Evolutionary conservation across 2,888 invertebrate genomes (phyloP).

Genomic region (Cenopis cana): DNA sequence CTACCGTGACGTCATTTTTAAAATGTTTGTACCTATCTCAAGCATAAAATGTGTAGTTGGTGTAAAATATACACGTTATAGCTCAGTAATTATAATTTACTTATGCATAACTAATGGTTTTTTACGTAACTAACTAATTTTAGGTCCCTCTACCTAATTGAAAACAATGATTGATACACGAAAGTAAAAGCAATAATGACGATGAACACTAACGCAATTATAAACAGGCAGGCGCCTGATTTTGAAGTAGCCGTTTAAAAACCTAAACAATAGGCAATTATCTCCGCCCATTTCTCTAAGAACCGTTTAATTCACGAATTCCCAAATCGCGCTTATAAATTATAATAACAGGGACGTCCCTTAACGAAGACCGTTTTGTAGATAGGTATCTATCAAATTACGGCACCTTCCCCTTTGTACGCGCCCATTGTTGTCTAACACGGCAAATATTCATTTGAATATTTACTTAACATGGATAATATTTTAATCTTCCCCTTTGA

Average conservation of each 20-base stretch:
- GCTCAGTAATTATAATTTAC: not conserved
- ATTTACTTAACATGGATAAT: constrained; percentile 86
- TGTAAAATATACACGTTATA: too few species aligned
- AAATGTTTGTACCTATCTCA: not conserved
- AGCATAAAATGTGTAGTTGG: too few species aligned
- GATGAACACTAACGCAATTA: constrained; percentile 18
- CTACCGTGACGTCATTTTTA: not conserved
- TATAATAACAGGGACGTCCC: constrained; percentile 82
- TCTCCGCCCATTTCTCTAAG: constrained; percentile 64
- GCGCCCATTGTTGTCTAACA: constrained; percentile 83
- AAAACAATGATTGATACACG: not conserved
- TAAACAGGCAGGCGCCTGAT: constrained; percentile 32
- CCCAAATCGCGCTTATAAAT: constrained; percentile 82
- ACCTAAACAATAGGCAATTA: constrained; percentile 53
- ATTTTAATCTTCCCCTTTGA: constrained; percentile 86
- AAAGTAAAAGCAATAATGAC: constrained; percentile 23
- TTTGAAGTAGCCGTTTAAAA: constrained; percentile 40
- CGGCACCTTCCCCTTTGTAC: constrained; percentile 74
- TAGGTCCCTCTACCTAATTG: not conserved
- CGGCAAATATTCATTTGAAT: constrained; percentile 86
- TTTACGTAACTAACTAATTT: too few species aligned
- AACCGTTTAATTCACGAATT: constrained; percentile 77
- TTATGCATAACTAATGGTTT: not conserved
- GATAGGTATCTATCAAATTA: constrained; percentile 85
- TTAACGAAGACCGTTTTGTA: constrained; percentile 83